Conservation (phyloP, 2,888 invertebrate genomes). For the Brenthis daphne region DNA sequence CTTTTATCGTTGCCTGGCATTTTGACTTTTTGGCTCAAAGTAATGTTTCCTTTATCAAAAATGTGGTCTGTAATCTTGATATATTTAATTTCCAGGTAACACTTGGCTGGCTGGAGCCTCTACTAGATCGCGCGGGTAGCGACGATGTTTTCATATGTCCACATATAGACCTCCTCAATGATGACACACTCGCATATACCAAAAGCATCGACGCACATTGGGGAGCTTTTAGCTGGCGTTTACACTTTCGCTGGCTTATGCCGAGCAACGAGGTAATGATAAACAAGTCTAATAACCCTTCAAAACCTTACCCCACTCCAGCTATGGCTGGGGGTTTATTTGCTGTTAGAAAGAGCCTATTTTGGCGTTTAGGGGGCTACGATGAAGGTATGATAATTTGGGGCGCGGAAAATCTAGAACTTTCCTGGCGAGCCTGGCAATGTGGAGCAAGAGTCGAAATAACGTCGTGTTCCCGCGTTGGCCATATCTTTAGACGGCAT, state of each 20-base stretch:
- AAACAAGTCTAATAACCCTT: conserved; percentile 83
- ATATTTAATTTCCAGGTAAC: conserved; percentile 61
- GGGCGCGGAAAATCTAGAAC: conserved; percentile 99
- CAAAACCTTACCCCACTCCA: conserved; percentile 89
- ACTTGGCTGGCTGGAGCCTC: conserved; percentile 84
- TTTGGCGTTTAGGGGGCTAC: conserved; percentile 91
- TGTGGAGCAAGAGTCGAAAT: conserved; percentile 96
- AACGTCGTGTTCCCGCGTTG: conserved; percentile 95
- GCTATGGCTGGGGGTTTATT: conserved; percentile 98
- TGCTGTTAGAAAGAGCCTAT: conserved; percentile 91
- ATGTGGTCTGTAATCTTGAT: neutral
- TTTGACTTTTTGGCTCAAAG: too few species aligned
- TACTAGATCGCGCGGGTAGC: conserved; percentile 78
- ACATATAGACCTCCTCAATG: conserved; percentile 88
- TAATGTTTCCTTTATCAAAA: too few species aligned
- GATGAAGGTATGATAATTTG: conserved; percentile 92
- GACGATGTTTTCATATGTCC: conserved; percentile 78
- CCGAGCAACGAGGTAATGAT: conserved; percentile 85
- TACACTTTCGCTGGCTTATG: conserved; percentile 95
- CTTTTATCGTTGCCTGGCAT: too few species aligned
- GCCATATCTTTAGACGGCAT: conserved; percentile 94
- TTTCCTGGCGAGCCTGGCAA: conserved; percentile 98
- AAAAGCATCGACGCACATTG: conserved; percentile 97
- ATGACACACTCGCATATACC: conserved; percentile 97
- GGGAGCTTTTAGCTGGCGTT: conserved; percentile 99